Evolutionary conservation across 2,113 vertebrate genomes (phyloP).

Genomic region (Delphinus delphis): DNA sequence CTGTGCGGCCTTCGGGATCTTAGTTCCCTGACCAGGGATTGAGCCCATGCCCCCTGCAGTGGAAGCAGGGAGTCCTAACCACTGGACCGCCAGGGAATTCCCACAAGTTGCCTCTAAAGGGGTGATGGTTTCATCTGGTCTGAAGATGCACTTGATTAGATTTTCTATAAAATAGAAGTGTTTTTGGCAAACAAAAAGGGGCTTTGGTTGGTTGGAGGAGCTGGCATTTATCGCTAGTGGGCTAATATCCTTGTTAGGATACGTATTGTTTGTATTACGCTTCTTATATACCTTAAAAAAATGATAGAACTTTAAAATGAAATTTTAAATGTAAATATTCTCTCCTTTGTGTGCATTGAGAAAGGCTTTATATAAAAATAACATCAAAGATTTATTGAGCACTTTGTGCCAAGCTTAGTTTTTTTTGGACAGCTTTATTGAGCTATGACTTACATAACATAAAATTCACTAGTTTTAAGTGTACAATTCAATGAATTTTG

Average conservation of each 20-base stretch:
- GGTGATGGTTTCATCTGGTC: neutral
- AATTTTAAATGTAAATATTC: slow-evolving; percentile 27
- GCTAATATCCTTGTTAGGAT: neutral
- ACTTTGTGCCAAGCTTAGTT: neutral
- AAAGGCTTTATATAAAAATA: neutral
- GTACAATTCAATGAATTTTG: neutral
- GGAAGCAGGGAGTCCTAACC: neutral
- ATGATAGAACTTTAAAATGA: neutral
- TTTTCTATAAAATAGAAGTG: neutral
- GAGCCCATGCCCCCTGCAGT: neutral
- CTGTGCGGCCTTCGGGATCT: neutral
- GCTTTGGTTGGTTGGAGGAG: neutral
- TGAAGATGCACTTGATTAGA: neutral
- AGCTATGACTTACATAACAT: neutral
- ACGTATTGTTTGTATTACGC: slow-evolving; percentile 23
- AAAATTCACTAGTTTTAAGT: neutral
- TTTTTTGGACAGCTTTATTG: neutral
- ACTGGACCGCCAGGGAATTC: neutral
- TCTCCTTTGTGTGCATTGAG: neutral
- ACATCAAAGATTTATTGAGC: neutral
- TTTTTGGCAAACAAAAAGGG: slow-evolving; percentile 15
- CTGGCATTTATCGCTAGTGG: neutral
- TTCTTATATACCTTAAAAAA: slow-evolving; percentile 33
- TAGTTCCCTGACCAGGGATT: neutral
- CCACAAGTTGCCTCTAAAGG: neutral